Base-by-base conservation (phyloP, 64 coral and sea anemone genomes). In the Pocillopora verrucosa region DNA sequence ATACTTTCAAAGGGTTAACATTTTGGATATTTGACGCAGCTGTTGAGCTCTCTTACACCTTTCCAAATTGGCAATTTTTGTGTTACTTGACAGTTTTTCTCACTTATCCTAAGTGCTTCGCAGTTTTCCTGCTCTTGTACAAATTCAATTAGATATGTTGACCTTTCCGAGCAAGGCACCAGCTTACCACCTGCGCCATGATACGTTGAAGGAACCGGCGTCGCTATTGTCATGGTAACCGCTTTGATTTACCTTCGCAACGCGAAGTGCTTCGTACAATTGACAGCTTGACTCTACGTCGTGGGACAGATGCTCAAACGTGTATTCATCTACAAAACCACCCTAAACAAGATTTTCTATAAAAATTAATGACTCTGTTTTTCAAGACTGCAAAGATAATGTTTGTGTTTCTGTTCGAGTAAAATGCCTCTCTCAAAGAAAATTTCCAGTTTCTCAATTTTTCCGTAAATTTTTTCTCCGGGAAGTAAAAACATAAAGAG, bases 141-240 rank as follows among this genome's bases (percentile, higher is more conserved):
- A 85, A 85, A 65, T 85, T 72, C 63, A 85, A 85, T 85, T 70
- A 68, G 36, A 26, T 72, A 38, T 85, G 65, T 85, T 85, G 82
- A 85, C 34, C 82, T 72, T 85, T 72, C 34, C 82, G 36, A 56
- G 65, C 65, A 22, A 25, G 41, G 11, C 82, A 85, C 82, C 82
- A n/a, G 82, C 65, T 37, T 10, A 13, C 82, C 82, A 85, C 82
- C 82, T 19, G 82, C 56, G 38, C 65, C 19, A 85, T 37, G 82
- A 68, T 22, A 69, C 34, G 20, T 58, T 26, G 7, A 38, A 5
- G 70, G 30, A 85, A 72, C 38, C 24, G 13, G 65, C 82, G 45
- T 85, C 67, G 9, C 67, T 16, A 20, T 72, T 72, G 63, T 65
- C 65, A 85, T 57, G 36, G 36, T 36, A 72, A 85, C 82, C 25